These are phyloP conservation scores for Falcunculus frontatus DNA, from an alignment of 2,113 vertebrate genomes.

Conservation along the genomic window DNA sequence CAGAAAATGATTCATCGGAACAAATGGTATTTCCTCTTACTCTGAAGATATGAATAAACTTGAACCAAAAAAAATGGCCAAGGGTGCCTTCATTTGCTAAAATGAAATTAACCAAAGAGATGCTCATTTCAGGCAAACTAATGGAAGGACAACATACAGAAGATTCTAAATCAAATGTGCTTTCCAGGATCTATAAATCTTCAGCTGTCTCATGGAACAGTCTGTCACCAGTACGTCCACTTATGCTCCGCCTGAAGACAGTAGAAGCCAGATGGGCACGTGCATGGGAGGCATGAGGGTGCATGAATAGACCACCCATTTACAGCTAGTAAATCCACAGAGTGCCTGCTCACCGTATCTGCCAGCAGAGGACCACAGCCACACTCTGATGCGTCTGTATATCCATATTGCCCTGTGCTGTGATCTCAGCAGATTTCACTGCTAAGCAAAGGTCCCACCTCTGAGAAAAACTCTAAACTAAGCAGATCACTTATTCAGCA, in stretches of 20 bases:
- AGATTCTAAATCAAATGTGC: background rate
- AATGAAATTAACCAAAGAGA: background rate
- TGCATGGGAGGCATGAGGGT: background rate
- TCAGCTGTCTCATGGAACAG: background rate
- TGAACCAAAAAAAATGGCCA: background rate
- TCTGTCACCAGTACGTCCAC: background rate
- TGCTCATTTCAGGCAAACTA: background rate
- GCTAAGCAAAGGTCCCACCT: background rate
- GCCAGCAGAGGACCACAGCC: background rate
- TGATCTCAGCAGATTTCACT: background rate
- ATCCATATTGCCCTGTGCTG: background rate
- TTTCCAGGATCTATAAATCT: background rate
- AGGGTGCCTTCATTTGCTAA: background rate
- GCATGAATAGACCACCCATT: background rate
- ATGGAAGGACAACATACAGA: background rate
- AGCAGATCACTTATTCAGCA: background rate
- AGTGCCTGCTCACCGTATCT: background rate
- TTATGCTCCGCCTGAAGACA: background rate
- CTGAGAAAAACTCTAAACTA: background rate
- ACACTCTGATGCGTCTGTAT: background rate
- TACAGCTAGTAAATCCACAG: background rate
- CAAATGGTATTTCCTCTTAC: background rate
- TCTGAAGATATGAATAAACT: background rate
- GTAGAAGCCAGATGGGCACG: accelerated
- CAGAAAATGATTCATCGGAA: background rate